Conservation (phyloP, 1,140 invertebrate genomes). For the Orius insidiosus region DNA sequence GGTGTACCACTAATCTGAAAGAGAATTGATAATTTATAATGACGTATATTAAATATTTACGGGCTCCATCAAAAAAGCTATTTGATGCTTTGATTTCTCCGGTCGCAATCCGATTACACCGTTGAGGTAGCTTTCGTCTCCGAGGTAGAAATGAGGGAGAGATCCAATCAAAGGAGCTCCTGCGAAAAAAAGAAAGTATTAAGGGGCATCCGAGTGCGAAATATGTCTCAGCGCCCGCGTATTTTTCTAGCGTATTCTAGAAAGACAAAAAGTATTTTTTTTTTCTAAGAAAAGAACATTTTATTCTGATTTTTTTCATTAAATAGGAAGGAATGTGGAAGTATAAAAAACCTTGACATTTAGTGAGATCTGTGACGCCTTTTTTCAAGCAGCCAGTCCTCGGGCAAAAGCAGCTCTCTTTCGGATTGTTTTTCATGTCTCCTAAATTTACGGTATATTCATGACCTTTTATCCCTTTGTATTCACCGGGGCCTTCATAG, state of each 20-base stretch:
- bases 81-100: conserved; percentile 45
- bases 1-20: conserved; percentile 45
- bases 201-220: too few relatives aligned
- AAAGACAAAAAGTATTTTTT: too few relatives aligned
- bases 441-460: conserved; percentile 50
- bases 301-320: too few relatives aligned
- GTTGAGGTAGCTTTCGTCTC: conserved; percentile 43
- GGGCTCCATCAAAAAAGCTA: conserved; percentile 57
- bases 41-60: conserved; percentile 27
- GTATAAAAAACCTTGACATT: conserved; percentile 21
- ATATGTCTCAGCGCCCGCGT: too few relatives aligned
- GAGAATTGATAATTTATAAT: conserved; percentile 10
- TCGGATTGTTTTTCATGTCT: conserved; percentile 42
- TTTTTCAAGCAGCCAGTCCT: conserved; percentile 45
- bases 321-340: background rate
- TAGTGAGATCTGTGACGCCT: conserved; percentile 48
- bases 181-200: conserved; percentile 5
- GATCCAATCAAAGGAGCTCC: conserved; percentile 51
- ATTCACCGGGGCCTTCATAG: conserved; percentile 37
- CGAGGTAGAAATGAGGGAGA: conserved; percentile 63
- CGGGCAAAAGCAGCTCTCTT: conserved; percentile 54
- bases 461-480: conserved; percentile 46
- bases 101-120: conserved; percentile 55
- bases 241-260: too few relatives aligned
- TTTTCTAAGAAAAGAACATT: too few relatives aligned